Evolutionary conservation across 2,113 vertebrate genomes (phyloP), one percentile per base, ranked within the genome.

Genomic region (Nanorana parkeri): DNA sequence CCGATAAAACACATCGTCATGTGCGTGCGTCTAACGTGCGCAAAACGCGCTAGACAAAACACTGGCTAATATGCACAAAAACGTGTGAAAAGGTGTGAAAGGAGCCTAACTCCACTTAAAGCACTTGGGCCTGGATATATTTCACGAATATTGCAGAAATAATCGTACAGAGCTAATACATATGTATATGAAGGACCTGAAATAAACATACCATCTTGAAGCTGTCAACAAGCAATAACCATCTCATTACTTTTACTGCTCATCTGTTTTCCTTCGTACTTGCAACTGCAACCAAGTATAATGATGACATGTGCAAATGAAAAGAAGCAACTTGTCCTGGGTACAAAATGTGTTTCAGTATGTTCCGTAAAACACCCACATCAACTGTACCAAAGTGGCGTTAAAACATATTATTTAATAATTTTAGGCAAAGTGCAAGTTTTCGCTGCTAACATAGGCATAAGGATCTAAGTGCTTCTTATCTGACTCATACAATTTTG

Each of bases 331-430:
- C 23, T 13, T 56, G 24, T 52, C 26, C 56, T 4, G 20, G 41
- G 55, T n/a, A 75, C 55, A 61, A 32, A 72, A 36, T 60, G 71
- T 74, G 16, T 55, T 36, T 60, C 8, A 58, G 20, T 13, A 29
- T 60, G 71, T 75, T 75, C 72, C 41, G 5, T 36, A 7, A 60
- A 41, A 56, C 72, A 61, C 72, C 72, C 58, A 75, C 72, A 21
- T 32, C 60, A n/a, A 61, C 29, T 23, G 72, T 23, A 75, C 36
- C 19, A 75, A 75, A 23, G 55, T 58, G 28, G 54, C 56, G 11
- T 32, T 60, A 32, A 23, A 58, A 29, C n/a, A 60, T 21, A 26
- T 26, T 21, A 47, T 10, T n/a, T 54, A 19, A 52, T 24, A 5
- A 51, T 10, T 26, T 7, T 29, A 73, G 17, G 41, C 24, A 7